Percentiles rank a stretch among this genome's conserved stretches.
Conservation (phyloP, 2,113 vertebrate species). For the Haplochromis vanheusdeni region DNA sequence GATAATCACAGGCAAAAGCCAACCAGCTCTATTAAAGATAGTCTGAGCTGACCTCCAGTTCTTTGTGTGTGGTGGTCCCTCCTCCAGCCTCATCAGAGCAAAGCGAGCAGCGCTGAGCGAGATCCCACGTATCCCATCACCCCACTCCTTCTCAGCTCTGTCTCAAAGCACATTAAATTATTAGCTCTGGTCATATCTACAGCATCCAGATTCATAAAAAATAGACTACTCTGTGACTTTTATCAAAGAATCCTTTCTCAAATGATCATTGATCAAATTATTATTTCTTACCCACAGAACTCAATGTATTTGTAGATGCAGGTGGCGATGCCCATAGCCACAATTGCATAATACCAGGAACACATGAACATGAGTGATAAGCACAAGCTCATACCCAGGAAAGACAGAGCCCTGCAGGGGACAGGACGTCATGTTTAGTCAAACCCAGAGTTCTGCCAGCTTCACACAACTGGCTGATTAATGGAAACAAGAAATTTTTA, state of each 20-base stretch:
- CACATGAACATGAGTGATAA: conserved; percentile 98
- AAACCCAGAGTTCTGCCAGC: neutral
- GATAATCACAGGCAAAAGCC: neutral
- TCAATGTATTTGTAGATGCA: conserved; percentile 99
- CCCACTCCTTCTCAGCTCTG: conserved; percentile 99
- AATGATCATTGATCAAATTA: neutral
- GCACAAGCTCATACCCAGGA: conserved; percentile 97
- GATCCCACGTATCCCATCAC: conserved; percentile 92
- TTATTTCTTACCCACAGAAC: conserved; percentile 86
- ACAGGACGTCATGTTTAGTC: neutral
- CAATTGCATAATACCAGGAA: conserved; percentile 95
- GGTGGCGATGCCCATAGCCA: conserved; percentile 94
- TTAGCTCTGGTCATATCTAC: neutral
- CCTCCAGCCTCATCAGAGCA: conserved; percentile 89
- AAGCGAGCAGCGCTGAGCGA: conserved; percentile 94
- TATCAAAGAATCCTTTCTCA: neutral
- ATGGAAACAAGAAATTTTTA: neutral
- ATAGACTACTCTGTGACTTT: neutral
- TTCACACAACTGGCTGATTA: neutral
- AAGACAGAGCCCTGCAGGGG: conserved; percentile 87
- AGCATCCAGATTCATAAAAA: neutral
- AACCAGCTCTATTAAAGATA: neutral
- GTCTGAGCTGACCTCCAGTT: conserved; percentile 85
- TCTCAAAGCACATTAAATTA: neutral
- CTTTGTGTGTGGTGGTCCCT: conserved; percentile 95